A percentile compares a stretch with the other conserved stretches of the same genome.
Conservation (phyloP, 2,888 invertebrate genomes). For the Brenthis daphne region DNA sequence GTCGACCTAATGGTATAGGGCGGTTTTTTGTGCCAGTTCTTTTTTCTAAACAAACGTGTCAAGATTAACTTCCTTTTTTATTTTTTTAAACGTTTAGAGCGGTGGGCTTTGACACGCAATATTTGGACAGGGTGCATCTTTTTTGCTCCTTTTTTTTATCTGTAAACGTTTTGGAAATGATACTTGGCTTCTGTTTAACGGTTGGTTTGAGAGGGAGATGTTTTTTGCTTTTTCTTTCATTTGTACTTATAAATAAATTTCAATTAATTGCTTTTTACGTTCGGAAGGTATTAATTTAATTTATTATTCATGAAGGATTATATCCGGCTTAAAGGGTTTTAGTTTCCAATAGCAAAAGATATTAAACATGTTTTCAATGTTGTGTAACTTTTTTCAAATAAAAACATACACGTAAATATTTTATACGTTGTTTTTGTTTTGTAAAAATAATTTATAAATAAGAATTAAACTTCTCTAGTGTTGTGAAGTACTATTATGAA, state of each 20-base stretch:
- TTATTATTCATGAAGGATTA: background rate
- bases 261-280: background rate
- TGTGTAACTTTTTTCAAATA: no score
- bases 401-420: no score
- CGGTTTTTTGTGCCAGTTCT: conserved; percentile 61
- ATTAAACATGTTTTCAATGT: no score
- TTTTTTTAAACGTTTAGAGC: conserved; percentile 57
- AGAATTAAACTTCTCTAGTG: no score
- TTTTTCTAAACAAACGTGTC: conserved; percentile 60
- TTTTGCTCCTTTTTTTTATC: conserved; percentile 46
- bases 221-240: conserved; percentile 45
- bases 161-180: conserved; percentile 56
- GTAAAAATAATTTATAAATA: no score
- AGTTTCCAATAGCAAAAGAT: no score
- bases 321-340: no score
- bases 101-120: conserved; percentile 68
- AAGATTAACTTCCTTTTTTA: conserved; percentile 56
- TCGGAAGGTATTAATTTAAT: background rate
- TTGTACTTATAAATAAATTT: conserved; percentile 33
- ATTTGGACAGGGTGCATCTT: conserved; percentile 59
- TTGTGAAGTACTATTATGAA: no score
- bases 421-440: no score
- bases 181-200: conserved; percentile 70
- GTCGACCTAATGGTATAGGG: conserved; percentile 57
- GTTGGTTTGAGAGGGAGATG: conserved; percentile 55